Conservation (phyloP, 2,797 vertebrate genomes). For the Onychomys arenicola region DNA sequence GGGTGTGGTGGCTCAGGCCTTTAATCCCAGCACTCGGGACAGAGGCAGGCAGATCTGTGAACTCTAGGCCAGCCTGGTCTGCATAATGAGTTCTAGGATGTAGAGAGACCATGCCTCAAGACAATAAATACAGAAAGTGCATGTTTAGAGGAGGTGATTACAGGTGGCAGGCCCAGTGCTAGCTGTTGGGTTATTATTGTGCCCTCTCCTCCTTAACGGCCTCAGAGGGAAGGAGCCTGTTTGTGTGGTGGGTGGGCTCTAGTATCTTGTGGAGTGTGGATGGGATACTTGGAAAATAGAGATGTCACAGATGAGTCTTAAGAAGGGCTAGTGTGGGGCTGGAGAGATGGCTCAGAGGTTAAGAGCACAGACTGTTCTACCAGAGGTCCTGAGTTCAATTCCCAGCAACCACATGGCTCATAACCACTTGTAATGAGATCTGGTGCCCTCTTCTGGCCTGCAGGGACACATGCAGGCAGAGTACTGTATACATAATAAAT, state of each 20-base stretch:
- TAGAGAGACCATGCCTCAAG: not conserved
- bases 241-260: no score
- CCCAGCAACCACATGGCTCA: no score
- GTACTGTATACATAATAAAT: no score
- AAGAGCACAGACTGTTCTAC: no score
- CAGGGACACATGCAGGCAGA: no score
- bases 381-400: no score
- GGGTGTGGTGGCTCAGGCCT: not conserved
- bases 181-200: no score
- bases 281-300: not conserved
- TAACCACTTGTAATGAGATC: no score
- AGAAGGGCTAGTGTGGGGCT: no score
- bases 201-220: not conserved
- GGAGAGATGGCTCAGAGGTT: no score
- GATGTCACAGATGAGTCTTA: not conserved
- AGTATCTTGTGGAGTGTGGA: not conserved
- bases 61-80: no score
- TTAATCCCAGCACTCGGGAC: not conserved
- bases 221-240: not conserved
- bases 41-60: not conserved
- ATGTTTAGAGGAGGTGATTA: not conserved
- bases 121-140: not conserved
- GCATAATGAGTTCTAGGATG: not conserved
- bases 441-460: no score
- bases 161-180: not conserved